Evolutionary conservation across 2,113 vertebrate species (phyloP).

Genomic region (Corythornis vintsioides): DNA sequence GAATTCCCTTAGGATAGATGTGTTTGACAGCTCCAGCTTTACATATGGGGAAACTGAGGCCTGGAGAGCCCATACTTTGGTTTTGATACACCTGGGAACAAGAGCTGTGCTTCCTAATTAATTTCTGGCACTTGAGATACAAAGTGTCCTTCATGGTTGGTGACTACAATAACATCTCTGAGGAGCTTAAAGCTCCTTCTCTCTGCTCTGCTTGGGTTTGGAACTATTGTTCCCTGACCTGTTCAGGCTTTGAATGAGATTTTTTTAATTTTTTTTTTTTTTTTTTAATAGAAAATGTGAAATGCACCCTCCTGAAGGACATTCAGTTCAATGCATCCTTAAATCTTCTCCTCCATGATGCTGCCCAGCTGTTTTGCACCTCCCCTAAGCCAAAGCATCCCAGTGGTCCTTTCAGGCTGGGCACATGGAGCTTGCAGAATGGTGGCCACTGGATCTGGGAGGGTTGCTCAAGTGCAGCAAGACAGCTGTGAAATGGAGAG

Average conservation of each 20-base stretch:
- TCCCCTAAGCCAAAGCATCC: neutral
- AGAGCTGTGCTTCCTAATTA: neutral
- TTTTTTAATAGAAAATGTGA: neutral
- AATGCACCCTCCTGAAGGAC: neutral
- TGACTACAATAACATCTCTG: neutral
- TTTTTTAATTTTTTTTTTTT: neutral
- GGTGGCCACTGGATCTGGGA: neutral
- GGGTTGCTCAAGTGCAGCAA: neutral
- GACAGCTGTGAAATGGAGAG: accelerated
- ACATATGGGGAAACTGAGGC: conserved; percentile 5
- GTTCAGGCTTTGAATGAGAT: neutral
- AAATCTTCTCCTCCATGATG: neutral
- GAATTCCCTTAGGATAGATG: neutral
- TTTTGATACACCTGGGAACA: neutral
- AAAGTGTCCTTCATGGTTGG: neutral
- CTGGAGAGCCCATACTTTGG: neutral
- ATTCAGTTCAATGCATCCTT: neutral
- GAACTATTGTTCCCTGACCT: neutral
- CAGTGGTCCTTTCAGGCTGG: neutral
- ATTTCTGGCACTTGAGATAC: neutral
- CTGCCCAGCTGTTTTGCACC: neutral
- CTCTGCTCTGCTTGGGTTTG: neutral
- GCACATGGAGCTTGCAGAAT: neutral
- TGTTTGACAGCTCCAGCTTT: neutral
- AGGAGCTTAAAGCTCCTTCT: neutral